phyloP scores from a whole-genome alignment of 2,113 vertebrate species.

The Scytalopus superciliaris region DNA sequence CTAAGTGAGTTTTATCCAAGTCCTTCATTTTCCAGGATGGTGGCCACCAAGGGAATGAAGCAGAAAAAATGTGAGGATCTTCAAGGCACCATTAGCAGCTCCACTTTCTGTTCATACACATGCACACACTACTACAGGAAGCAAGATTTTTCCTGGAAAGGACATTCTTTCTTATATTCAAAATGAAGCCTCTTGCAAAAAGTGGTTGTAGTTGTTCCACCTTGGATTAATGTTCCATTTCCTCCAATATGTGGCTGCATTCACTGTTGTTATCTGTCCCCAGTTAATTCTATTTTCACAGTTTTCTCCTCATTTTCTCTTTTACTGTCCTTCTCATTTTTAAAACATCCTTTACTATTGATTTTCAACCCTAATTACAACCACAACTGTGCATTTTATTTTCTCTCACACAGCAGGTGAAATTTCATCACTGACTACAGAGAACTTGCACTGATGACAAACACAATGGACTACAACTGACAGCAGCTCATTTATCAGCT shows the following conservation, averaged over 20 bases:
- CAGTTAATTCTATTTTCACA: background rate
- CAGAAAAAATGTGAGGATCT: background rate
- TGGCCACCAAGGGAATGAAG: background rate
- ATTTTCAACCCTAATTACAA: slow-evolving; percentile 56
- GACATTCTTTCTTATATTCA: background rate
- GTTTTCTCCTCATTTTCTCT: slow-evolving; percentile 21
- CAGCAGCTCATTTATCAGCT: slow-evolving; percentile 27
- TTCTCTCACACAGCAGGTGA: slow-evolving; percentile 44
- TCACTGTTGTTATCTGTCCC: background rate
- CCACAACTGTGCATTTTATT: slow-evolving; percentile 53
- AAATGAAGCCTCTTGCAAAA: background rate
- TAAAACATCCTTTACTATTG: slow-evolving; percentile 47
- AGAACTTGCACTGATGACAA: slow-evolving; percentile 35
- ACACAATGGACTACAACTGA: slow-evolving; percentile 26
- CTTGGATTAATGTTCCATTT: slow-evolving; percentile 7
- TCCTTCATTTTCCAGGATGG: slow-evolving; percentile 13
- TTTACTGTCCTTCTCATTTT: slow-evolving; percentile 11
- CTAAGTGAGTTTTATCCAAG: background rate
- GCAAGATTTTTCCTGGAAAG: background rate
- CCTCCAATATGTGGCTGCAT: background rate
- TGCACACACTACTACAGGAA: background rate
- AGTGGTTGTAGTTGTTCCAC: background rate
- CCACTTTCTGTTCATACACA: background rate
- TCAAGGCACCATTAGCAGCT: slow-evolving; percentile 31
- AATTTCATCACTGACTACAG: slow-evolving; percentile 45